These are phyloP conservation scores for Drosophila asahinai DNA, from an alignment of 1,140 invertebrate genomes.

Conservation along the genomic window DNA sequence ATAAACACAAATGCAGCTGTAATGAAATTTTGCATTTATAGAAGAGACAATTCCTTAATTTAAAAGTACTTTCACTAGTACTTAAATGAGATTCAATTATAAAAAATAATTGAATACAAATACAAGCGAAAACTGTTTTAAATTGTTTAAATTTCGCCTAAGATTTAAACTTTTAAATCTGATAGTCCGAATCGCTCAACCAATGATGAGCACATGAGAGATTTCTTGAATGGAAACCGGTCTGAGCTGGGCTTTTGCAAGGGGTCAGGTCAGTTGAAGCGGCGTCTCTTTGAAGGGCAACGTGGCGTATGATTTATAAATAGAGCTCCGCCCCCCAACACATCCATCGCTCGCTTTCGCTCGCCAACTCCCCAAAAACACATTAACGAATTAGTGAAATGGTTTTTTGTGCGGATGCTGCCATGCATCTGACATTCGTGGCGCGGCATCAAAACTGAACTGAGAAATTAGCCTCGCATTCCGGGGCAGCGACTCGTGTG, in stretches of 20 bases:
- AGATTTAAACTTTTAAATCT: not conserved
- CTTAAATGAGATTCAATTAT: not conserved
- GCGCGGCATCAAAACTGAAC: constrained; percentile 46
- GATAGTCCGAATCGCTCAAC: not conserved
- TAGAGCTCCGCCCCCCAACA: constrained; percentile 21
- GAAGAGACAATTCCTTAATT: not conserved
- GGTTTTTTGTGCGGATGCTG: constrained; percentile 39
- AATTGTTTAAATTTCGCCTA: too few species aligned
- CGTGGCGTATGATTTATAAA: constrained; percentile 58
- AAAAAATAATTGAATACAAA: not conserved
- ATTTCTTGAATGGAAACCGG: constrained; percentile 11
- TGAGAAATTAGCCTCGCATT: constrained; percentile 68
- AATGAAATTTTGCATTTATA: not conserved
- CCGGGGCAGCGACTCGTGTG: constrained; percentile 58
- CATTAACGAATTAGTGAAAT: constrained; percentile 28
- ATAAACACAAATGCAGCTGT: not conserved
- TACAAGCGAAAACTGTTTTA: too few species aligned
- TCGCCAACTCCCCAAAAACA: constrained; percentile 6
- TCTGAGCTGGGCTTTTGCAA: constrained; percentile 4
- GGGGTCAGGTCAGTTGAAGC: constrained; percentile 27
- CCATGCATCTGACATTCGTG: constrained; percentile 56
- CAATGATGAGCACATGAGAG: constrained; percentile 16
- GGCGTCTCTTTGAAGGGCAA: constrained; percentile 44
- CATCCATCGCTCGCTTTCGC: not conserved
- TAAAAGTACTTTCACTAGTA: not conserved